Conservation (phyloP, 2,113 vertebrate genomes). For the Urocolius indicus region DNA sequence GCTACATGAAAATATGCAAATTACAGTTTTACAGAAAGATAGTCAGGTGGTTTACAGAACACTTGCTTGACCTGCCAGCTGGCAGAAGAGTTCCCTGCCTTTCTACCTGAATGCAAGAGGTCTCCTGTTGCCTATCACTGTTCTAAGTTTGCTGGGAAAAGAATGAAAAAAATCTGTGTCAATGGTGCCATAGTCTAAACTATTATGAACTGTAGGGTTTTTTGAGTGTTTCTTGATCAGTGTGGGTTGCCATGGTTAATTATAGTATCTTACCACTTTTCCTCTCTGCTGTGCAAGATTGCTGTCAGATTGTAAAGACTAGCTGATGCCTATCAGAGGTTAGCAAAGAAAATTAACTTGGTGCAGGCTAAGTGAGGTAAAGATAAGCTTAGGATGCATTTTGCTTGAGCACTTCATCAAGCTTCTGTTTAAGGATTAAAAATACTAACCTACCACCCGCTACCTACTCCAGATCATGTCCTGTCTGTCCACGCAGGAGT, state of each 20-base stretch:
- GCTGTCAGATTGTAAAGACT: background rate
- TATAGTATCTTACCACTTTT: background rate
- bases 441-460: background rate
- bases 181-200: background rate
- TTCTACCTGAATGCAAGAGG: background rate
- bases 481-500: background rate
- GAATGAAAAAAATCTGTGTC: background rate
- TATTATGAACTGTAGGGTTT: background rate
- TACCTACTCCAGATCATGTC: background rate
- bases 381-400: background rate
- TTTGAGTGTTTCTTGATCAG: conserved; percentile 1
- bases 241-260: background rate
- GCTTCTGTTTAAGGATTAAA: background rate
- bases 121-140: background rate
- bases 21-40: background rate
- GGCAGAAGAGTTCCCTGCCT: background rate
- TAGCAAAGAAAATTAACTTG: background rate
- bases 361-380: background rate
- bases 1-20: background rate
- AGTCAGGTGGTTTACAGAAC: background rate
- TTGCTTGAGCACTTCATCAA: background rate
- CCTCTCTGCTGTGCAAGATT: background rate
- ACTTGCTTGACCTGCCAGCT: conserved; percentile 8
- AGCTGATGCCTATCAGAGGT: background rate
- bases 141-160: background rate